Evolutionary conservation across 2,888 invertebrate species (phyloP).

Genomic region (Orthonevra nobilis): DNA sequence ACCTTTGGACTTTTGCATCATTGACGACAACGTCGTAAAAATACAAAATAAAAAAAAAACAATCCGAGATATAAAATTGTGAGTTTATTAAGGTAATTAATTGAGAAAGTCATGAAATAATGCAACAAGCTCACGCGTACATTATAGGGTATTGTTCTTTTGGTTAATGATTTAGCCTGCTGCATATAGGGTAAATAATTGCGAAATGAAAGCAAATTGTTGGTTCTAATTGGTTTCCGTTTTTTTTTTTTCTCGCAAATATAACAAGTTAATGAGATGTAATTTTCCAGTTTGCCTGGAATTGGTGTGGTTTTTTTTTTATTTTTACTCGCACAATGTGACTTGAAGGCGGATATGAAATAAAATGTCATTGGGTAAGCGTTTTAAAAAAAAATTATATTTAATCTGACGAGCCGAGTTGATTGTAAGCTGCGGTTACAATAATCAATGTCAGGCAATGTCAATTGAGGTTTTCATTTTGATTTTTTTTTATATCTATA

Average conservation of each 20-base stretch:
- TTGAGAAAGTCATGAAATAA: neutral
- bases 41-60: too few species aligned
- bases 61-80: neutral
- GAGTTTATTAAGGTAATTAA: neutral
- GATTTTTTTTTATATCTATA: too few species aligned
- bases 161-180: neutral
- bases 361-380: neutral
- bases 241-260: too few species aligned
- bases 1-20: constrained; percentile 24
- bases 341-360: constrained; percentile 5
- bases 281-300: neutral
- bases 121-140: neutral
- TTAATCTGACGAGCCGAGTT: too few species aligned
- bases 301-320: constrained; percentile 1
- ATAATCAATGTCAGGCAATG: neutral
- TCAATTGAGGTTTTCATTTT: too few species aligned
- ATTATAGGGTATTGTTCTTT: neutral
- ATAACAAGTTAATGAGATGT: constrained; percentile 1
- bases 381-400: neutral
- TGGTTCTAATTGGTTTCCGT: neutral
- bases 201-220: neutral
- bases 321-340: neutral
- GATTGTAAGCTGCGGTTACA: neutral
- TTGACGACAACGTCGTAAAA: neutral
- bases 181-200: neutral